A percentile compares a stretch with the other conserved stretches of the same genome.
Evolutionary conservation across 1,140 invertebrate genomes (phyloP).

Genomic region (Euura lappo): DNA sequence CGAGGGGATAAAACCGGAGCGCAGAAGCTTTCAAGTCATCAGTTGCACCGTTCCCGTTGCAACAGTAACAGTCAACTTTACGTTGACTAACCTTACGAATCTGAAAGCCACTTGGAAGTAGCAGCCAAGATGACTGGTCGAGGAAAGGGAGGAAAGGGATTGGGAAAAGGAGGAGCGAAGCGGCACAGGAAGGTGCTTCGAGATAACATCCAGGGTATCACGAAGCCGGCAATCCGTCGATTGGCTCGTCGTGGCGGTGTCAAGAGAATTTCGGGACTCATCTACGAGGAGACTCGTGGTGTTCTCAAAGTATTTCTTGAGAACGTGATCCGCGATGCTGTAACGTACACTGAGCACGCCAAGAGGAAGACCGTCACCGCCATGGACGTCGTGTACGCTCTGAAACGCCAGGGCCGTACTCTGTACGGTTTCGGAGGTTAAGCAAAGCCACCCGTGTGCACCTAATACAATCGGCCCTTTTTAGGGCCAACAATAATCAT

Average conservation of each 20-base stretch:
- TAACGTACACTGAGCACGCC: conserved; percentile 84
- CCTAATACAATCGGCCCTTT: conserved; percentile 35
- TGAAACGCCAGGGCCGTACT: conserved; percentile 81
- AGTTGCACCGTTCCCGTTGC: neutral
- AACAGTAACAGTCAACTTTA: neutral
- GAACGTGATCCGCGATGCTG: conserved; percentile 82
- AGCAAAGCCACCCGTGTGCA: conserved; percentile 24
- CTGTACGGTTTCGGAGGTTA: conserved; percentile 71
- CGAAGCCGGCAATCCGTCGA: conserved; percentile 34
- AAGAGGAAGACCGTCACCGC: conserved; percentile 85
- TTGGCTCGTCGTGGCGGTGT: conserved; percentile 72
- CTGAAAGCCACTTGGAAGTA: neutral
- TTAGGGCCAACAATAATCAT: conserved; percentile 39
- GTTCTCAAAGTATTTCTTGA: conserved; percentile 83
- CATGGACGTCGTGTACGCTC: conserved; percentile 87
- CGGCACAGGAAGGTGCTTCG: conserved; percentile 71
- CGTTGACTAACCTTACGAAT: neutral
- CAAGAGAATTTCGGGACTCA: conserved; percentile 75
- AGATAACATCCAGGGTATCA: conserved; percentile 70
- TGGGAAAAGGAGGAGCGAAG: conserved; percentile 74
- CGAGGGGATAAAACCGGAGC: neutral
- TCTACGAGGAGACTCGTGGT: conserved; percentile 75
- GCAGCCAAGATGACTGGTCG: conserved; percentile 65
- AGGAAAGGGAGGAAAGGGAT: conserved; percentile 72
- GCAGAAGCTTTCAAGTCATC: neutral